A percentile compares a stretch with the other conserved stretches of the same genome.
These are phyloP conservation scores for Tyrannus savana DNA, from an alignment of 2,113 vertebrate species.

Conservation along the genomic window DNA sequence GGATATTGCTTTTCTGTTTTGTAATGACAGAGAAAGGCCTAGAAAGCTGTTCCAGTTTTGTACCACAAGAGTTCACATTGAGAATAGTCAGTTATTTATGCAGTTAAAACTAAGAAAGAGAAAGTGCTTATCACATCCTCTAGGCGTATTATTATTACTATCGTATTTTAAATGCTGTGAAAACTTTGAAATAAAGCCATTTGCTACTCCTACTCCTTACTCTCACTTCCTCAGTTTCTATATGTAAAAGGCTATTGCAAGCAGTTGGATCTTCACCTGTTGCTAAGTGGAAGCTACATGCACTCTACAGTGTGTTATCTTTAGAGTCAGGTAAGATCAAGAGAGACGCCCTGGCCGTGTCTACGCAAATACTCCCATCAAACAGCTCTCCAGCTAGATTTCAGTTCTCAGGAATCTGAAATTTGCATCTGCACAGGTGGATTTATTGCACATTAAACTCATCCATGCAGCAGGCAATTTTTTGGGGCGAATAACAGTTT, in stretches of 20 bases:
- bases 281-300: neutral
- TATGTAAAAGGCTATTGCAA: neutral
- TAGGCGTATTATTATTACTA: neutral
- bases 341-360: neutral
- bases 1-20: neutral
- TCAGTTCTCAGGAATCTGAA: neutral
- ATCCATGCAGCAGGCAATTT: neutral
- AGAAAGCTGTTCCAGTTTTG: neutral
- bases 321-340: neutral
- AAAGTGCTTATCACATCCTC: neutral
- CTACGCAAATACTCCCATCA: neutral
- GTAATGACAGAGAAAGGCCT: neutral
- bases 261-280: neutral
- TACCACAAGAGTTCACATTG: neutral
- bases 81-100: neutral
- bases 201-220: neutral
- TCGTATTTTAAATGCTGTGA: neutral
- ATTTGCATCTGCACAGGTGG: neutral
- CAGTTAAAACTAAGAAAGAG: neutral
- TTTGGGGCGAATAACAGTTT: neutral
- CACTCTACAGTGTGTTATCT: neutral
- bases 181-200: neutral
- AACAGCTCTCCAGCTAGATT: neutral
- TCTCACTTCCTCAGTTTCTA: neutral
- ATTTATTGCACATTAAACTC: neutral